phyloP scores from a whole-genome alignment of 2,797 vertebrate genomes.

The Heteromormyrus szaboi region DNA sequence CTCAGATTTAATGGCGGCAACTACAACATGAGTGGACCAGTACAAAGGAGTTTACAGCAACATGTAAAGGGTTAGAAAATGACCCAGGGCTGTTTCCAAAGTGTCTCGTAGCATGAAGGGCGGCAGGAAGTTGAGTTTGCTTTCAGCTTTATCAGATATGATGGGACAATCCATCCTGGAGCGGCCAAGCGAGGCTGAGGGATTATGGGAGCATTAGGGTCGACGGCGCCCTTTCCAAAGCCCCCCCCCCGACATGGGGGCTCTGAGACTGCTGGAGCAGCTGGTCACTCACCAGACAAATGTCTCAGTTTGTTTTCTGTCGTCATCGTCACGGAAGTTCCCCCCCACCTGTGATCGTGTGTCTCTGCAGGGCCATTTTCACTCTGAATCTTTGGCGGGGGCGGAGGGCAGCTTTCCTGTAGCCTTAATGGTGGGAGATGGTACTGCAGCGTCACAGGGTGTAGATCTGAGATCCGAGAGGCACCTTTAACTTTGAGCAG shows the following conservation, averaged over 20 bases:
- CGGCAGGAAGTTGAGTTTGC: not conserved
- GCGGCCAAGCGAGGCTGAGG: not conserved
- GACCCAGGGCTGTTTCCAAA: not conserved
- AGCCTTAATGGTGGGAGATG: not conserved
- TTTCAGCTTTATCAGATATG: slow-evolving; percentile 10
- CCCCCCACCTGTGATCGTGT: not conserved
- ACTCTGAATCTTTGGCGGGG: not conserved
- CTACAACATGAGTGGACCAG: not conserved
- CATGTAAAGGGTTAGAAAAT: not conserved
- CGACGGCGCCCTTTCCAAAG: not conserved
- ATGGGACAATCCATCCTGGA: slow-evolving; percentile 18
- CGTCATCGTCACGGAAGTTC: not conserved
- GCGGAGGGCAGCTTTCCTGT: not conserved
- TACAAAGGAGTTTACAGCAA: not conserved
- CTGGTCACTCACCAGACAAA: not conserved
- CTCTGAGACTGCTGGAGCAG: not conserved
- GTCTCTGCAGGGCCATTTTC: not conserved
- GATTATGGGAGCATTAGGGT: not conserved
- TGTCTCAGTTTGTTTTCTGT: not conserved
- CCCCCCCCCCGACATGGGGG: not conserved
- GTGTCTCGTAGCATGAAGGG: not conserved
- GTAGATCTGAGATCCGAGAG: not conserved
- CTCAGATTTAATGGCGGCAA: too few relatives aligned
- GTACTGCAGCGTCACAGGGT: not conserved
- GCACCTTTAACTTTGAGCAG: not conserved